Evolutionary conservation across 2,888 invertebrate species (phyloP), one percentile per base, ranked within the genome.

Genomic region (Hyposoter dolosus): DNA sequence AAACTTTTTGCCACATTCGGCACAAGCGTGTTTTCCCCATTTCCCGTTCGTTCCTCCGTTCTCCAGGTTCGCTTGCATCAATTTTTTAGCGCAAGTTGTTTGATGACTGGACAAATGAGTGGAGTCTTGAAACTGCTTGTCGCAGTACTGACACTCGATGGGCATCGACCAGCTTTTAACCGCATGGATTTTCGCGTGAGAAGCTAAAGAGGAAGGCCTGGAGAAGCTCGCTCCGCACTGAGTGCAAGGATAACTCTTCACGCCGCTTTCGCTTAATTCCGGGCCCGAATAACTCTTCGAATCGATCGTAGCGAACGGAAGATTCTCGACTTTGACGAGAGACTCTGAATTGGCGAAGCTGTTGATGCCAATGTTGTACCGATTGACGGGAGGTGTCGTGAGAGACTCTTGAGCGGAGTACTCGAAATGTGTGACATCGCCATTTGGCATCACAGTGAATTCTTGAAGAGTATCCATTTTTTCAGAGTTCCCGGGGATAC

Each of bases 81-180:
- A 88, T 68, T 93, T 93, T 75, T 93, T 93, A 0, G 92, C 90
- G 74, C 94, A 94, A 7, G 92, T 92, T 32, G 90, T 90, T 53
- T 94, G 93, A 89, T 95, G 95, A 28, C 92, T 93, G 1, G 94
- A 91, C n/a, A 95, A 89, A 65, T 94, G 93, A 83, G 92, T 91
- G 0, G 91, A 91, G 84, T 95, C 94, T 43, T 94, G 93, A 88
- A 95, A 95, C 80, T 94, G 94, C 81, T 95, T 94, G 83, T 95
- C 95, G 87, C 95, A 95, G 75, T 94, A 94, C 40, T 94, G 94
- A 87, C 95, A 95, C 74, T 94, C 94, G 23, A 93, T 92, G 12
- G 93, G 93, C 86, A 92, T 92, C 7, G 86, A 88, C 91, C 92
- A 92, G 40, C 88, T 81, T 35, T 87, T 89, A 3, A 77, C 56